Evolutionary conservation across 2,888 invertebrate genomes (phyloP), one percentile per base, ranked within the genome.

Genomic region (Agonopterix subpropinquella): DNA sequence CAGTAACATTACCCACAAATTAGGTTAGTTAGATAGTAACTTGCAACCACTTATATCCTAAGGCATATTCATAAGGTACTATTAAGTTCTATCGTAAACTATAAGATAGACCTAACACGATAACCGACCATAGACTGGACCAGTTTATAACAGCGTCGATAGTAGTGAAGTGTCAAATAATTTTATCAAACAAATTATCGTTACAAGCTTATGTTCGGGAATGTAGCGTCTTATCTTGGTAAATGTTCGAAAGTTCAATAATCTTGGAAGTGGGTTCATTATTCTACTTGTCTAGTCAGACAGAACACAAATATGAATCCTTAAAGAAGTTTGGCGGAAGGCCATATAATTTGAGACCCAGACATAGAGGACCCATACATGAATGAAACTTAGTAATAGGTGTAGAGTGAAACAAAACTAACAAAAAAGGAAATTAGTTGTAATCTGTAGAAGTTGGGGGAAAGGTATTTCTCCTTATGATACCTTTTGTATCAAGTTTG

Each of bases 1-100:
- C 71, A 71, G 70, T 61, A 70, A 74, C 70, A 74, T 72, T 71
- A 72, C 64, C 65, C 61, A 62, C 68, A 76, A 82, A 83, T 80
- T 80, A 69, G 79, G 80, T 82, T 80, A 77, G 66, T 70, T 68
- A 69, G 66, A 76, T 76, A n/a, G 39, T n/a, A 39, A 39, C 39
- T 39, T 74, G 75, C 67, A 70, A 64, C 63, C 71, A 74, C 74
- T 77, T 78, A 81, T 81, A 73, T 79, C 50, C 62, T 61, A 67
- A 72, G 71, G 65, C 67, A 59, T 61, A 54, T 61, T 64, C 61
- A 60, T 49, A 53, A 47, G 11, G 44, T 53, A 45, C 51, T 43
- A 50, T 56, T 52, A 54, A 50, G 48, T 52, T 50, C 44, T 45
- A 48, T 51, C 49, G 49, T 47, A 50, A 53, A 53, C 54, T 44